Conservation (phyloP, 2,797 vertebrate species). For the Anabas testudineus region DNA sequence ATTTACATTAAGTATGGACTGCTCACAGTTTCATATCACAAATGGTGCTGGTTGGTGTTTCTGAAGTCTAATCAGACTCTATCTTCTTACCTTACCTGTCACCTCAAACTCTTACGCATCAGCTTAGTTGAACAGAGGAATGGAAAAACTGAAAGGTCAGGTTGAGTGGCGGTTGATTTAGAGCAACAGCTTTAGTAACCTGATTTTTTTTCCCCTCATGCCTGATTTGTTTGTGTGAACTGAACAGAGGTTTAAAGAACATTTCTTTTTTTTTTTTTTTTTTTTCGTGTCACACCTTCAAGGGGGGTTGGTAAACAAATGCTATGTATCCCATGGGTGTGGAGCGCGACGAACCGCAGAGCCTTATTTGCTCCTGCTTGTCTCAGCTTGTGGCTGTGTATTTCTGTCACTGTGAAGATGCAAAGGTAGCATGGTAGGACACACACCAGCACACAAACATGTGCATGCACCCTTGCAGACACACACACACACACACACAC, state of each 20-base stretch:
- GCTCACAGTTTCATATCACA: constrained; percentile 48
- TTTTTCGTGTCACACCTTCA: constrained; percentile 73
- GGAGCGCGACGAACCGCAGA: constrained; percentile 71
- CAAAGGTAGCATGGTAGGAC: constrained; percentile 74
- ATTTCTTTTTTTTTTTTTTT: constrained; percentile 33
- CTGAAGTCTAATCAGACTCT: constrained; percentile 17
- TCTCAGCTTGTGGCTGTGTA: constrained; percentile 75
- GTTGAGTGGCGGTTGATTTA: constrained; percentile 63
- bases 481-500: constrained; percentile 26
- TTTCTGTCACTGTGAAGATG: constrained; percentile 81
- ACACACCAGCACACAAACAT: constrained; percentile 63
- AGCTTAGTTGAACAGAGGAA: constrained; percentile 50
- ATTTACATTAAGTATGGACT: constrained; percentile 15
- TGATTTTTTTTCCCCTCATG: constrained; percentile 39
- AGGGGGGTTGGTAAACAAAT: constrained; percentile 80
- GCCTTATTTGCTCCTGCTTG: constrained; percentile 72
- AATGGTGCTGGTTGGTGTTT: background rate
- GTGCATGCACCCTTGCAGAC: constrained; percentile 47
- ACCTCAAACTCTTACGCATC: constrained; percentile 36
- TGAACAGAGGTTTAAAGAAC: constrained; percentile 49
- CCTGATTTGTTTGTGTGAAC: constrained; percentile 56
- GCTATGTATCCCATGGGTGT: constrained; percentile 79
- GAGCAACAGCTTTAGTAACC: constrained; percentile 55
- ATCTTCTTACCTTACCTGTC: constrained; percentile 18
- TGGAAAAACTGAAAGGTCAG: constrained; percentile 83